Conservation (phyloP, 2,113 vertebrate genomes). For the Clarias magur region DNA sequence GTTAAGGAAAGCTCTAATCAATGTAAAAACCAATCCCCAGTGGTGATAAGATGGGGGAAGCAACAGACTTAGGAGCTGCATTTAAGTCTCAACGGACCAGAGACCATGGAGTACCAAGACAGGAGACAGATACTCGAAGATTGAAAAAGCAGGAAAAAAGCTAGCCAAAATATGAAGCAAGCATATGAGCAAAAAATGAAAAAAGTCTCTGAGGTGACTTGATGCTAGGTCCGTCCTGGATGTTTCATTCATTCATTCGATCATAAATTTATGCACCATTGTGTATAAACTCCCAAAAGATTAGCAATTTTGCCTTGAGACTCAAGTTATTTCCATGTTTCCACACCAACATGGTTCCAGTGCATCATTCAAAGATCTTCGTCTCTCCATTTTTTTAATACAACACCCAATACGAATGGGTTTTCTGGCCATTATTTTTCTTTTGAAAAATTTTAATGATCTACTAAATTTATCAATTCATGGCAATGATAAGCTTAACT, state of each 20-base stretch:
- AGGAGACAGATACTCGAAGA: neutral
- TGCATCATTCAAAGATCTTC: neutral
- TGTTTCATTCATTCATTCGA: too few relatives aligned
- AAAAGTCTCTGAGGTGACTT: neutral
- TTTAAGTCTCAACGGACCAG: neutral
- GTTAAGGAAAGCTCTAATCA: constrained; percentile 1
- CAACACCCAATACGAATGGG: too few relatives aligned
- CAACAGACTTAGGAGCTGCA: neutral
- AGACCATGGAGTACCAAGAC: neutral
- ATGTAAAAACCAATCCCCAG: neutral
- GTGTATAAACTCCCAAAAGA: neutral
- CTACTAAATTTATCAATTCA: neutral
- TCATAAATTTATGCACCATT: neutral
- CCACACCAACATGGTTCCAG: neutral
- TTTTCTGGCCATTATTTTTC: neutral
- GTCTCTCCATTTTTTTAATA: neutral
- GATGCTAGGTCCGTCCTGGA: too few relatives aligned
- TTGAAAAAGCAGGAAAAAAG: neutral
- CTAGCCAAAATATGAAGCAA: neutral
- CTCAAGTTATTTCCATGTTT: neutral
- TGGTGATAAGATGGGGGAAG: neutral
- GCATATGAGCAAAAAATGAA: neutral
- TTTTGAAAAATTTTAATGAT: neutral
- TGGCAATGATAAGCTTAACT: neutral
- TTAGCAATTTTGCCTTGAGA: neutral